These are phyloP conservation scores for Psilanteris sp. DNA, from an alignment of 1,140 invertebrate species.

Conservation along the genomic window DNA sequence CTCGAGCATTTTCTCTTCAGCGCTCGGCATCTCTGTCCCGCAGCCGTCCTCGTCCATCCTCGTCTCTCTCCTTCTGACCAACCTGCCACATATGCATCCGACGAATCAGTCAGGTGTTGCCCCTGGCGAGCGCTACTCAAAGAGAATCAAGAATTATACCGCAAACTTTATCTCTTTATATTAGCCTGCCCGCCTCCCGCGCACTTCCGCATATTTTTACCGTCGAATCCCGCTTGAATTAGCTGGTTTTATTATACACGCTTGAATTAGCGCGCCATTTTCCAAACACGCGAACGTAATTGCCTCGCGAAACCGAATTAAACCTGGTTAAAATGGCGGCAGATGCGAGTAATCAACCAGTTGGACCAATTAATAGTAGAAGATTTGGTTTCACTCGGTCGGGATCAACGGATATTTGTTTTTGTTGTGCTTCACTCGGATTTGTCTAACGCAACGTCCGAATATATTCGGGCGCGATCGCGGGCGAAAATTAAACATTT, in stretches of 20 bases:
- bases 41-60: no score
- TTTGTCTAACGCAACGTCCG: no score
- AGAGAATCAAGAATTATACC: slow-evolving; percentile 68
- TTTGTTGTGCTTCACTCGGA: no score
- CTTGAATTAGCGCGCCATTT: no score
- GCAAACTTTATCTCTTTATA: slow-evolving; percentile 55
- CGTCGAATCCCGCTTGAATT: slow-evolving; percentile 21
- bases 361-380: no score
- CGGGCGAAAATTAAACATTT: no score
- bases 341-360: no score
- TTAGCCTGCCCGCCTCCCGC: slow-evolving; percentile 29
- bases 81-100: slow-evolving; percentile 64
- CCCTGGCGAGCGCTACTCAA: slow-evolving; percentile 69
- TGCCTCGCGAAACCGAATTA: no score
- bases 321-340: no score
- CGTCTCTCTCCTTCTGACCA: slow-evolving; percentile 13
- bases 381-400: no score
- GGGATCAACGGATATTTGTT: no score
- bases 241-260: slow-evolving; percentile 1
- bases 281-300: slow-evolving; percentile 3
- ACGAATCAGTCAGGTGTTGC: slow-evolving; percentile 75
- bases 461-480: no score
- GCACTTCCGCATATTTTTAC: slow-evolving; percentile 18
- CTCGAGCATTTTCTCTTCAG: slow-evolving; percentile 56
- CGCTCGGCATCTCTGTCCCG: slow-evolving; percentile 59